Base-by-base conservation (phyloP, 1,140 invertebrate species). In the Trachymyrmex cornetzi region DNA sequence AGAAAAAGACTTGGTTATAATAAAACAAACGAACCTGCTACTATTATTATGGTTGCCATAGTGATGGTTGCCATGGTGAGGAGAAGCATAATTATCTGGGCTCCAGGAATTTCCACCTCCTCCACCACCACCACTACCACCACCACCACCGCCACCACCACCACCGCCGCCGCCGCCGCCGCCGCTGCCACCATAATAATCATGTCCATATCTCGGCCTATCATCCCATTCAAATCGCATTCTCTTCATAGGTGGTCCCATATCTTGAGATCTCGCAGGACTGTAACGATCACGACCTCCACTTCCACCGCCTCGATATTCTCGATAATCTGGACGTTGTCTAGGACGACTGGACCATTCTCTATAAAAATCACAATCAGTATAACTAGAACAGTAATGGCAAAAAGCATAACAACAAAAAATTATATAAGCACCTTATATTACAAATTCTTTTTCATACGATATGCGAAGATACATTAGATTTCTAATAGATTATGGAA, bases 201-300 rank as follows among this genome's bases (percentile, higher is more conserved):
- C 93, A 44, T 94, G 94, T 87, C 95, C 94, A 59, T 96, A 95
- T 22, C 95, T 93, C 0, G 95, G 95, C 86, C 96, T 95, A 50
- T 95, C 97, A 77, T 96, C 95, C 97, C 97, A 98, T 59, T 98
- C 98, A 11, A 96, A 95, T 38, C 98, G 95, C 94, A 98, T 97
- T 85, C 98, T 95, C 92, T 99, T 99, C 89, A 97, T 96, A 1
- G 97, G 97, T 5, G 98, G 98, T 55, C 95, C 96, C 91, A 96
- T 95, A 86, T 98, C 97, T 92, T 98, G 97, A 3, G 97, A 96
- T 57, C 97, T 94, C 0, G 97, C 96, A 0, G 98, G 98, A 80
- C 98, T 98, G 90, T 98, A 98, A 5, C 98, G 94, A 69, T 96
- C 95, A 27, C 96, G 88, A 86, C 95, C 92, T 75, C 95, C 95